These are phyloP conservation scores for Phallusia fumigata DNA, from an alignment of 23 tunicate genomes.

Conservation along the genomic window DNA sequence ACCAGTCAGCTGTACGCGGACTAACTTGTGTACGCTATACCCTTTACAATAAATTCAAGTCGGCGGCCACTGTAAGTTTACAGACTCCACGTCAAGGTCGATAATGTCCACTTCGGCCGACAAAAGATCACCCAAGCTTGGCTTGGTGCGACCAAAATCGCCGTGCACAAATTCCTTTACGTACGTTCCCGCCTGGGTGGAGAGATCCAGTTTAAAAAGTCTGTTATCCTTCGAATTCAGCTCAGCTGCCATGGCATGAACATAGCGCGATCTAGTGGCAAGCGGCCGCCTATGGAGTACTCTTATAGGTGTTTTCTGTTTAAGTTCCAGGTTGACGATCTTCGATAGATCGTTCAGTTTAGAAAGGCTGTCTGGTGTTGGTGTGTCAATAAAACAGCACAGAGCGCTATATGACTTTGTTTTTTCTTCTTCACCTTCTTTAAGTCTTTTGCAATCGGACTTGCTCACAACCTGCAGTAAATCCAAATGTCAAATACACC, in stretches of 20 bases:
- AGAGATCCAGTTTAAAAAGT: slow-evolving; percentile 50
- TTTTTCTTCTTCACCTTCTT: slow-evolving; percentile 95
- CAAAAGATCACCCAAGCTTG: slow-evolving; percentile 64
- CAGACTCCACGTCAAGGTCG: slow-evolving; percentile 71
- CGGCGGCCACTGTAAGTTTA: slow-evolving; percentile 92
- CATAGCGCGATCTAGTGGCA: slow-evolving; percentile 39
- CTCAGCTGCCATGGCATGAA: slow-evolving; percentile 40
- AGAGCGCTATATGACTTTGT: slow-evolving; percentile 79
- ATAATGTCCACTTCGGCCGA: slow-evolving; percentile 86
- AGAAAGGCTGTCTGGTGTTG: slow-evolving; percentile 20
- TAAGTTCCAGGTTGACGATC: slow-evolving; percentile 27
- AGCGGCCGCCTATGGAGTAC: slow-evolving; percentile 87
- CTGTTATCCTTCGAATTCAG: slow-evolving; percentile 12
- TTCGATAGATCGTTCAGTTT: slow-evolving; percentile 25
- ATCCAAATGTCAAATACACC: no score
- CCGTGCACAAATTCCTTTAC: slow-evolving; percentile 99
- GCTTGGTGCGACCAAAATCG: slow-evolving; percentile 88
- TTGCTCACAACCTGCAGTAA: slow-evolving; percentile 44
- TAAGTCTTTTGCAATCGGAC: slow-evolving; percentile 55
- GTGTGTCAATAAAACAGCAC: slow-evolving; percentile 47
- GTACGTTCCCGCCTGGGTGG: slow-evolving; percentile 98
- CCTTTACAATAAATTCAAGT: background rate
- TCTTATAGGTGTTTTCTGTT: slow-evolving; percentile 90
- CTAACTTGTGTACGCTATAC: no score
- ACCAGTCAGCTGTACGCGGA: no score